A percentile compares a stretch with the other conserved stretches of the same genome.
Evolutionary conservation across 2,888 invertebrate genomes (phyloP).

Genomic region (Euplexia lucipara): DNA sequence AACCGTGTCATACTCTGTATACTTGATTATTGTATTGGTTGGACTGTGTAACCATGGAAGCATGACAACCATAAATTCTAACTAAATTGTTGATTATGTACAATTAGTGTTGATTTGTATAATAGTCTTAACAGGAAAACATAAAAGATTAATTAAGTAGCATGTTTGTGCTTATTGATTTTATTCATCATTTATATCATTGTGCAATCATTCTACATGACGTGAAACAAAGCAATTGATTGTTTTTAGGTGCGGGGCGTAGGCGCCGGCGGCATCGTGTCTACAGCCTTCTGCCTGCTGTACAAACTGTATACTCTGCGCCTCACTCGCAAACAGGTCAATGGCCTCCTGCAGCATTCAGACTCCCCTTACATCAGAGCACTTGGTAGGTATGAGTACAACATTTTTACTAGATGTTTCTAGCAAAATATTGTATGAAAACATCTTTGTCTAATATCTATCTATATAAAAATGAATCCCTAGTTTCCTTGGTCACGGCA

Average conservation of each 20-base stretch:
- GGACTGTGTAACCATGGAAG: constrained; percentile 8
- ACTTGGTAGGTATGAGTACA: constrained; percentile 92
- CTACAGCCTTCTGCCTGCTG: constrained; percentile 99
- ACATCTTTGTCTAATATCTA: not conserved
- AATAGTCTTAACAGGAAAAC: not conserved
- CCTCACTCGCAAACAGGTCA: constrained; percentile 99
- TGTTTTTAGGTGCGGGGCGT: constrained; percentile 96
- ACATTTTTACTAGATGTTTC: constrained; percentile 24
- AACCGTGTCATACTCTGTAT: constrained; percentile 45
- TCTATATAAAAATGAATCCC: too few species aligned
- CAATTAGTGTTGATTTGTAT: not conserved
- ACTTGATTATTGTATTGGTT: constrained; percentile 29
- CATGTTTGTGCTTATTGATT: too few species aligned
- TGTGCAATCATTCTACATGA: not conserved
- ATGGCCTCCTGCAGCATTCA: constrained; percentile 97
- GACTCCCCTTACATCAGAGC: constrained; percentile 99
- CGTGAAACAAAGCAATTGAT: constrained; percentile 32
- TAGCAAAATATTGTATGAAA: constrained; percentile 17
- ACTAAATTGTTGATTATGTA: constrained; percentile 6
- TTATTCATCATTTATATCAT: not conserved
- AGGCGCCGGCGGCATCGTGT: constrained; percentile 99
- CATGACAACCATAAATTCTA: not conserved
- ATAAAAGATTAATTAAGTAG: not conserved
- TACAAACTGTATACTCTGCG: constrained; percentile 99
- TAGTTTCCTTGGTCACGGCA: too few species aligned